Base-by-base conservation (phyloP, 1,140 invertebrate genomes). In the Drosophila hydei region DNA sequence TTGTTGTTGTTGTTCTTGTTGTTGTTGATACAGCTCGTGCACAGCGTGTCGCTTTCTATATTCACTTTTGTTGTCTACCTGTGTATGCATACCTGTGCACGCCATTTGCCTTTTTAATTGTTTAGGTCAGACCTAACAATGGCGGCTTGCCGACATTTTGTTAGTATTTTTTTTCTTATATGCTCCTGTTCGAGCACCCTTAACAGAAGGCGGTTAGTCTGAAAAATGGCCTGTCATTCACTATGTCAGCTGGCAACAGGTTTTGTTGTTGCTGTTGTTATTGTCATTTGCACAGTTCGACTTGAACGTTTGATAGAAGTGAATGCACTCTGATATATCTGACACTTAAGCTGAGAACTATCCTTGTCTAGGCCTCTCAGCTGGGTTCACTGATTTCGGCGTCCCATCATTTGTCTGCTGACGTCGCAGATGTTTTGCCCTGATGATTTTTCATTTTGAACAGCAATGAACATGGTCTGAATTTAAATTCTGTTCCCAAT, bases 51-150 rank as follows among this genome's bases (percentile, higher is more conserved):
- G 54, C 70, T 67, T 77, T 56, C 47, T 55, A 72, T 69, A 63
- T 59, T 45, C 60, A 42, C 30, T 36, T 42, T 56, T 63, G 47
- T 19, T 47, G 30, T 23, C 4, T n/a, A 25, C 27, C 45, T 40
- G 19, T 25, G 40, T 45, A 8, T 21, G n/a, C 36, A n/a, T 36
- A 38, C 21, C 62, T 47, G 55, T 56, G 55, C 23, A 48, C 63
- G 48, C 69, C 80, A 77, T 84, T 85, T 85, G 73, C 63, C 70
- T 64, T 87, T 87, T 85, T 85, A 85, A 85, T 85, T 87, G 81
- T 85, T 80, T 69, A 65, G 64, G 61, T 67, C 42, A 40, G 4
- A 33, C 9, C 23, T 21, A 76, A 73, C 80, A 85, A 85, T 79
- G 52, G 58, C 58, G 59, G 19, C 38, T 60, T 54, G 56, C 59